Evolutionary conservation across 2,113 vertebrate species (phyloP), one percentile per base, ranked within the genome.

Genomic region (Galbula dea): DNA sequence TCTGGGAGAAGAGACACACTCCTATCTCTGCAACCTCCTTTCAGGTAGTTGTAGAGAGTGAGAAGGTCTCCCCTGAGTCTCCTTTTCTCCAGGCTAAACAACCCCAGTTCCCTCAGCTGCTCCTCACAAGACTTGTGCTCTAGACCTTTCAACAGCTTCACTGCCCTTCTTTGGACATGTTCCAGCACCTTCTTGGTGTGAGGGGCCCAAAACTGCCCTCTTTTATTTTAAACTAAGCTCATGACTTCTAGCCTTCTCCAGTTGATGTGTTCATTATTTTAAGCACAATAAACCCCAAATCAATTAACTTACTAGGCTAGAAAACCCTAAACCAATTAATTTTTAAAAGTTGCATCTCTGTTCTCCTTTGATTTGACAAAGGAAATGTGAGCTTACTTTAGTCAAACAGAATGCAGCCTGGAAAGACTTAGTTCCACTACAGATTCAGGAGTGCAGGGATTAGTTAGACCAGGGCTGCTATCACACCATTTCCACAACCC

Each of bases 271-370:
- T 96, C 36, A 57, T 72, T 69, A 77, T 83, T 93, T 78, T 75
- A 55, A 54, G 61, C 48, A 78, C 51, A 80, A 48, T 51, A 84
- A 80, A 69, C 55, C 34, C 29, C 55, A 69, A 78, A 84, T 54
- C 37, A 78, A 69, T 82, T 87, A 81, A 87, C 43, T 87, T 48
- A 57, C 21, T 39, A 55, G 39, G 55, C 62, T 69, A 89, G 74
- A 92, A 93, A 90, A 85, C 61, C 46, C 71, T 88, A 54, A 87
- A 61, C 29, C 59, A 91, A 83, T 65, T 78, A 12, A 81, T 88
- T 95, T 63, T 57, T 4, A 59, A 71, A 95, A 89, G 66, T 67
- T 14, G 3, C 7, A 46, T 49, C 34, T 77, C 87, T 83, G 29
- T 57, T 81, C 54, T 76, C 41, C 55, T 88, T 61, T 71, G 36